These are phyloP conservation scores for Leucophenga montana DNA, from an alignment of 2,888 invertebrate genomes.

Conservation along the genomic window DNA sequence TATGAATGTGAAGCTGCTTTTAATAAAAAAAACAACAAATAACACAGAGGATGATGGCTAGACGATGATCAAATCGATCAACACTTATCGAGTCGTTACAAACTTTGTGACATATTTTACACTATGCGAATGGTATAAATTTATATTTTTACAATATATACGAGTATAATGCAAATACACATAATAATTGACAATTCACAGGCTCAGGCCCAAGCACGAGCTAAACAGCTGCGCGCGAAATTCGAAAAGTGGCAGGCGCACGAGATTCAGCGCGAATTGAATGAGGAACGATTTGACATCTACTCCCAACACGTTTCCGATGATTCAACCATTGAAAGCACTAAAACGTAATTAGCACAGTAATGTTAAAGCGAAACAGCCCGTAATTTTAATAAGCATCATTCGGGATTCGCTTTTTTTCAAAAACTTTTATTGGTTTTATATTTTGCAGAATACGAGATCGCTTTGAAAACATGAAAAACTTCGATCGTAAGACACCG, in stretches of 20 bases:
- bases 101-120: no score
- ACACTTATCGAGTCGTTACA: no score
- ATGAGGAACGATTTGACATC: slow-evolving; percentile 72
- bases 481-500: slow-evolving; percentile 73
- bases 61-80: no score
- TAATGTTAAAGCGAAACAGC: not conserved
- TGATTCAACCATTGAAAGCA: slow-evolving; percentile 87
- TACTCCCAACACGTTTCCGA: slow-evolving; percentile 75
- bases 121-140: no score
- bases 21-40: no score
- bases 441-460: slow-evolving; percentile 80
- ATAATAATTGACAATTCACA: slow-evolving; percentile 39
- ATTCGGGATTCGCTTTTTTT: not conserved
- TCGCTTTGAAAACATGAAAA: slow-evolving; percentile 89
- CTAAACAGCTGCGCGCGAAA: slow-evolving; percentile 87
- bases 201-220: slow-evolving; percentile 85
- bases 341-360: slow-evolving; percentile 78
- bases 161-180: no score
- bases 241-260: slow-evolving; percentile 90
- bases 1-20: no score
- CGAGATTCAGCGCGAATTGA: slow-evolving; percentile 77
- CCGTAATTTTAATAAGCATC: not conserved
- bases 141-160: no score
- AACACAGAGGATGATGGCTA: no score
- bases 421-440: slow-evolving; percentile 22